Evolutionary conservation across 2,113 vertebrate species (phyloP).

Genomic region (Boleophthalmus pectinirostris): DNA sequence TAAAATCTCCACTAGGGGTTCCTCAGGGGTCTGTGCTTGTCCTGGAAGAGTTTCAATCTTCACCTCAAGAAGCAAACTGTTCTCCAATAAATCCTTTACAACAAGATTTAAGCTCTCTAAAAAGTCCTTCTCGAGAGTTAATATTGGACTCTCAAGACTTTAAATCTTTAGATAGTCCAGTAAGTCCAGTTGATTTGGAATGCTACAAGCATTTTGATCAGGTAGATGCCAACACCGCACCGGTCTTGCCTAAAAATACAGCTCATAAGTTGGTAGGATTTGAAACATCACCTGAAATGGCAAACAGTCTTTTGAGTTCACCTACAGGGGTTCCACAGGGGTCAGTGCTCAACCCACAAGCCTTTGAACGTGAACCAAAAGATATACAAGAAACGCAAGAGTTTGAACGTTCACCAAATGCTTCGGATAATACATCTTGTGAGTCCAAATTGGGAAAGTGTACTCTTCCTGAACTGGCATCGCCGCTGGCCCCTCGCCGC

Average conservation of each 20-base stretch:
- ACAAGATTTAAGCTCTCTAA: background rate
- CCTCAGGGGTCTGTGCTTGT: conserved; percentile 8
- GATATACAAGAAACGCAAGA: background rate
- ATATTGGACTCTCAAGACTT: background rate
- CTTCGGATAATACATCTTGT: background rate
- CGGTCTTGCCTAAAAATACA: background rate
- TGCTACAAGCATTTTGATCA: background rate
- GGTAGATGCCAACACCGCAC: background rate
- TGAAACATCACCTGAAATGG: background rate
- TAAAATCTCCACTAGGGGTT: background rate
- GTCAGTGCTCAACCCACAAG: background rate
- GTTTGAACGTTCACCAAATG: background rate
- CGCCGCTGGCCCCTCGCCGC: conserved; percentile 71
- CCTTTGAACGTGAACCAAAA: conserved; percentile 4
- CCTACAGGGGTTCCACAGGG: conserved; percentile 10
- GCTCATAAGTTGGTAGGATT: background rate
- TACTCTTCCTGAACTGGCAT: background rate
- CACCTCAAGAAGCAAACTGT: background rate
- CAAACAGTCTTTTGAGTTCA: background rate
- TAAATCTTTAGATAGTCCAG: background rate
- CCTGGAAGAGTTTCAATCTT: conserved; percentile 13
- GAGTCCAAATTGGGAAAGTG: background rate
- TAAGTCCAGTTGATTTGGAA: conserved; percentile 7
- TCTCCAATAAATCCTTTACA: background rate
- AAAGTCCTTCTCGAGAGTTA: background rate